These are phyloP conservation scores for Mythimna ferrago DNA, from an alignment of 2,888 invertebrate genomes.

Conservation along the genomic window DNA sequence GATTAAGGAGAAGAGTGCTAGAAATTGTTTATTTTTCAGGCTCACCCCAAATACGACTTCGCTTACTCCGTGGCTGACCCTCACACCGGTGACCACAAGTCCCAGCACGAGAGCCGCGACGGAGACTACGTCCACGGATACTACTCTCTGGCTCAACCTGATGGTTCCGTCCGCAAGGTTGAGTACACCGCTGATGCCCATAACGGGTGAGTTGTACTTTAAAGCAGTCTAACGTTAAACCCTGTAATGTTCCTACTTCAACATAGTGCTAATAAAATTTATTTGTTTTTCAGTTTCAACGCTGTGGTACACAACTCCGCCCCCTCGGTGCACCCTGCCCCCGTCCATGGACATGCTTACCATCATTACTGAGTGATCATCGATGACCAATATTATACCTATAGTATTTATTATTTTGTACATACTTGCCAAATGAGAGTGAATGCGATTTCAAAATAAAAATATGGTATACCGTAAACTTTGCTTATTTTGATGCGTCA, in stretches of 20 bases:
- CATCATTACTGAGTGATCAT: conserved; percentile 71
- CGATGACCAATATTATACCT: conserved; percentile 7
- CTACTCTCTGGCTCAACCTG: conserved; percentile 90
- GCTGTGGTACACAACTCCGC: conserved; percentile 86
- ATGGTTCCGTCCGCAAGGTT: conserved; percentile 88
- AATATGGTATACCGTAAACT: conserved; percentile 7
- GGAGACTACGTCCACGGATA: conserved; percentile 90
- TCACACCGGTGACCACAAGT: conserved; percentile 91
- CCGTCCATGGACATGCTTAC: conserved; percentile 71
- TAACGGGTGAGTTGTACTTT: conserved; percentile 62
- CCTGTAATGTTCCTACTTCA: not conserved
- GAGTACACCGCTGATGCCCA: conserved; percentile 83
- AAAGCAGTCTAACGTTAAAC: not conserved
- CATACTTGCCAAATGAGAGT: conserved; percentile 6
- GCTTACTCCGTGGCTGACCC: conserved; percentile 89
- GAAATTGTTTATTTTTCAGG: conserved; percentile 61
- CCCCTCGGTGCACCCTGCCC: conserved; percentile 79
- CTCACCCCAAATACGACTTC: conserved; percentile 86
- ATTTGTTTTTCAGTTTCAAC: conserved; percentile 79
- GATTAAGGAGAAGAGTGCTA: too few species aligned
- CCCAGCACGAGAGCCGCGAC: conserved; percentile 88
- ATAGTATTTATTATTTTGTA: conserved; percentile 46
- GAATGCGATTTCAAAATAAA: conserved; percentile 28
- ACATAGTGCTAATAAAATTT: conserved; percentile 8
- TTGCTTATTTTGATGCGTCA: not conserved